Percentiles rank a stretch among this genome's conserved stretches.
Conservation (phyloP, 2,888 invertebrate species). For the Sinohyriopsis cumingii region DNA sequence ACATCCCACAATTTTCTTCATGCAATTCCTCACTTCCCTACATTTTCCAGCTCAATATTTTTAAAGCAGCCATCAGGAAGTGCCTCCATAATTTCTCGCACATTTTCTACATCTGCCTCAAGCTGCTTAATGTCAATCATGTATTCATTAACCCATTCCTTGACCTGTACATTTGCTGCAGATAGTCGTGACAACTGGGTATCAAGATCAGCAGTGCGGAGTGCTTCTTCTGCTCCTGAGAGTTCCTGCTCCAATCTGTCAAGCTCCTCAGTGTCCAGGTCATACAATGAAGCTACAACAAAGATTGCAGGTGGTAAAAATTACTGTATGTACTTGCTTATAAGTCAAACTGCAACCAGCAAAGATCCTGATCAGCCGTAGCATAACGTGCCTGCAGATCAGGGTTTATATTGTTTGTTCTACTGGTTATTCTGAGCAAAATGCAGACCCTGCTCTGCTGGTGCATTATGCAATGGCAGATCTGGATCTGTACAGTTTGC, state of each 20-base stretch:
- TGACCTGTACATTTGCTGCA: constrained; percentile 46
- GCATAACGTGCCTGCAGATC: too few species aligned
- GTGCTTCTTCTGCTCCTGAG: constrained; percentile 59
- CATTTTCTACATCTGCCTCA: constrained; percentile 63
- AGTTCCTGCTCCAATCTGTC: constrained; percentile 70
- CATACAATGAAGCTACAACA: constrained; percentile 45
- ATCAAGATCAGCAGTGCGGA: constrained; percentile 63
- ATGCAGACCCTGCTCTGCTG: too few species aligned
- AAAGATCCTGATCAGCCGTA: too few species aligned
- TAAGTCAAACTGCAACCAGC: too few species aligned
- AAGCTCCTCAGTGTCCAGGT: constrained; percentile 62
- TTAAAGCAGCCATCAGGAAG: constrained; percentile 68
- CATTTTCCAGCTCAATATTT: constrained; percentile 40
- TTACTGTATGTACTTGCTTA: too few species aligned
- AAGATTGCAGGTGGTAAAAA: background rate
- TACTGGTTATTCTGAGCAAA: too few species aligned
- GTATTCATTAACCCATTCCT: constrained; percentile 51
- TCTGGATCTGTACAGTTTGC: too few species aligned
- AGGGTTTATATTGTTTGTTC: too few species aligned
- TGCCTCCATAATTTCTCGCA: constrained; percentile 64
- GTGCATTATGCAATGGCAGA: too few species aligned
- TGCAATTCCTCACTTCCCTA: too few species aligned
- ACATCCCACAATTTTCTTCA: too few species aligned
- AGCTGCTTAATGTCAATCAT: constrained; percentile 57
- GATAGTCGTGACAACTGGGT: constrained; percentile 51